Conservation (phyloP, 2,888 invertebrate species). For the Drosophila ustulata region DNA sequence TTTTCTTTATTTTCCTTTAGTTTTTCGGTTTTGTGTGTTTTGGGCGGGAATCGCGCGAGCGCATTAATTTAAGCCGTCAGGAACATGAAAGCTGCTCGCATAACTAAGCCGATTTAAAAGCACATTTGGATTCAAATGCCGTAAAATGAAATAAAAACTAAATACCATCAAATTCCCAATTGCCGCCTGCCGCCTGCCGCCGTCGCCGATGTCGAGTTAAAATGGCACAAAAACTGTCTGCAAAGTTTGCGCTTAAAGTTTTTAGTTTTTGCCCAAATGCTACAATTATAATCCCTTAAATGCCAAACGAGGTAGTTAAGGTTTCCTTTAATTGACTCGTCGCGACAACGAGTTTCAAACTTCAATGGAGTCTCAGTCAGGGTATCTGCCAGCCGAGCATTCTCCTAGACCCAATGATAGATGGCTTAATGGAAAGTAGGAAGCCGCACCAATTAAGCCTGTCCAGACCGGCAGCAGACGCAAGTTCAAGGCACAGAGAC, state of each 20-base stretch:
- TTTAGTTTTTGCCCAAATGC: slow-evolving; percentile 53
- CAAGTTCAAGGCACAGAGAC: slow-evolving; percentile 53
- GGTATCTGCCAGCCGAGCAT: slow-evolving; percentile 16
- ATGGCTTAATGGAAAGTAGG: slow-evolving; percentile 25
- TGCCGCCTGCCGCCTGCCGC: too few species aligned
- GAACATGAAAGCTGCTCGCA: slow-evolving; percentile 65
- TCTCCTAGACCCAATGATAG: slow-evolving; percentile 32
- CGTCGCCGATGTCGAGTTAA: slow-evolving; percentile 37
- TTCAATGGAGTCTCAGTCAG: not conserved
- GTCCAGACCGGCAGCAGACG: slow-evolving; percentile 66
- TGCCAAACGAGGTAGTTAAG: slow-evolving; percentile 48
- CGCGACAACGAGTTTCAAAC: not conserved
- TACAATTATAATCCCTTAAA: slow-evolving; percentile 78
- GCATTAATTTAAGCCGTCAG: slow-evolving; percentile 75
- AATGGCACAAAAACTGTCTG: slow-evolving; percentile 76
- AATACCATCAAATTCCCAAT: slow-evolving; percentile 41
- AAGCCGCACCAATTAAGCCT: slow-evolving; percentile 64
- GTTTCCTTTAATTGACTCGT: slow-evolving; percentile 14
- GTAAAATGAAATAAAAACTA: slow-evolving; percentile 68
- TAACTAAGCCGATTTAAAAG: slow-evolving; percentile 79
- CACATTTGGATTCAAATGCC: slow-evolving; percentile 79
- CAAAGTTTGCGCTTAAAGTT: slow-evolving; percentile 69
- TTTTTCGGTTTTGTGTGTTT: slow-evolving; percentile 27
- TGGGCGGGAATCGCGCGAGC: slow-evolving; percentile 37
- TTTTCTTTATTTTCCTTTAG: not conserved